Evolutionary conservation across 1,140 invertebrate genomes (phyloP).

Genomic region (Penaeus vannamei): DNA sequence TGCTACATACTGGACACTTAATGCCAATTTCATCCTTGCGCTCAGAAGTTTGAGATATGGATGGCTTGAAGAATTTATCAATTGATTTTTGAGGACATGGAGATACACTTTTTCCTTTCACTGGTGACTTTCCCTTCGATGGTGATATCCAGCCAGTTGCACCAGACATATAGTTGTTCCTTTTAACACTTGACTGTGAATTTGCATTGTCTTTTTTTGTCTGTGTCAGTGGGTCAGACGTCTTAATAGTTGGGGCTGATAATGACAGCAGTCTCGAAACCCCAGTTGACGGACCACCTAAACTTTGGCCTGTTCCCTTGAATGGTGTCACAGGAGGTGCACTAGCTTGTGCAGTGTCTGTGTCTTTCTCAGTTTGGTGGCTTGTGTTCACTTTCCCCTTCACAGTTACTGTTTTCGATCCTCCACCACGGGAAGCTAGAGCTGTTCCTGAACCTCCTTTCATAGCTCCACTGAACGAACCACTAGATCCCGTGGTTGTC

Average conservation of each 20-base stretch:
- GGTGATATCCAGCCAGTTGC: slow-evolving; percentile 6
- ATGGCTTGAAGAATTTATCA: not conserved
- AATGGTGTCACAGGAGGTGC: not conserved
- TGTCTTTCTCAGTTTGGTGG: not conserved
- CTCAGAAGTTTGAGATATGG: not conserved
- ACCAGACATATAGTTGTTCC: not conserved
- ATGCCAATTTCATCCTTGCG: no score
- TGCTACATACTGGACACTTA: slow-evolving; percentile 46
- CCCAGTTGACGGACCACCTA: slow-evolving; percentile 21
- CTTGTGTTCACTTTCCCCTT: slow-evolving; percentile 27
- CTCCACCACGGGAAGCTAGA: slow-evolving; percentile 34
- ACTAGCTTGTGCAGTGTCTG: not conserved
- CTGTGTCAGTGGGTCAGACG: not conserved
- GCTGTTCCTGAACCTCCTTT: slow-evolving; percentile 1
- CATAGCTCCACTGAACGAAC: not conserved
- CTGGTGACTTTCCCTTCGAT: not conserved
- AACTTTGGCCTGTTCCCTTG: slow-evolving; percentile 35
- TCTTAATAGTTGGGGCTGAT: not conserved
- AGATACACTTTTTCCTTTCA: not conserved
- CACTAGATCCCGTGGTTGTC: not conserved
- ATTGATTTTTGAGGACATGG: slow-evolving; percentile 10
- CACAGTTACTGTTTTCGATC: slow-evolving; percentile 47
- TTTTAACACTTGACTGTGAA: not conserved
- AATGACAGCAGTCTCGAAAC: slow-evolving; percentile 19
- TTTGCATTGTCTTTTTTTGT: not conserved